Conservation (phyloP, 1,140 invertebrate genomes). For the Eueides isabella region DNA sequence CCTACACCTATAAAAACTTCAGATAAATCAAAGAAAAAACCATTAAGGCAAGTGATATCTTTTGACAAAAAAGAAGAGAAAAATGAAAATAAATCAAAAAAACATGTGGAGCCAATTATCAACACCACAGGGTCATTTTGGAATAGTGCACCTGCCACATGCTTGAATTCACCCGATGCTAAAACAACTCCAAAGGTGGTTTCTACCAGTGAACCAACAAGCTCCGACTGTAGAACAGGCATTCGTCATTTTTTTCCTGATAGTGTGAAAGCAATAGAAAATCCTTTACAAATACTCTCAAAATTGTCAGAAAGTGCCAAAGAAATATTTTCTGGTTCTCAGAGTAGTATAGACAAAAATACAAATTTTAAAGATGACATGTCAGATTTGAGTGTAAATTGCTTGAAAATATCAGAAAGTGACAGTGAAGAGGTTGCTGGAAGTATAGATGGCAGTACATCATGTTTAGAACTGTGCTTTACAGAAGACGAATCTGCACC, state of each 20-base stretch:
- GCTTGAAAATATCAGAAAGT: slow-evolving; percentile 77
- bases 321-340: slow-evolving; percentile 78
- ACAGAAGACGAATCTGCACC: slow-evolving; percentile 71
- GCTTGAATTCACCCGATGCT: slow-evolving; percentile 84
- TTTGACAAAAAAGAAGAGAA: slow-evolving; percentile 79
- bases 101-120: slow-evolving; percentile 50
- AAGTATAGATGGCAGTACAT: slow-evolving; percentile 76
- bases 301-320: slow-evolving; percentile 79
- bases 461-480: slow-evolving; percentile 77
- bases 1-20: slow-evolving; percentile 71
- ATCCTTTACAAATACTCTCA: slow-evolving; percentile 74
- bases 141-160: slow-evolving; percentile 85
- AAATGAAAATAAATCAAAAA: slow-evolving; percentile 46
- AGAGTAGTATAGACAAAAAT: slow-evolving; percentile 69
- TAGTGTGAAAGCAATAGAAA: slow-evolving; percentile 71
- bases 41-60: slow-evolving; percentile 77
- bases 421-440: slow-evolving; percentile 76
- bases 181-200: slow-evolving; percentile 55
- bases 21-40: slow-evolving; percentile 70
- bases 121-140: slow-evolving; percentile 53
- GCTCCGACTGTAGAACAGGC: slow-evolving; percentile 66
- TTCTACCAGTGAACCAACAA: slow-evolving; percentile 74
- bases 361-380: slow-evolving; percentile 67
- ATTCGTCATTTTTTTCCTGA: slow-evolving; percentile 77
- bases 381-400: slow-evolving; percentile 74